These are phyloP conservation scores for Glyphotaelius pellucidus DNA, from an alignment of 2,888 invertebrate genomes.

Conservation along the genomic window DNA sequence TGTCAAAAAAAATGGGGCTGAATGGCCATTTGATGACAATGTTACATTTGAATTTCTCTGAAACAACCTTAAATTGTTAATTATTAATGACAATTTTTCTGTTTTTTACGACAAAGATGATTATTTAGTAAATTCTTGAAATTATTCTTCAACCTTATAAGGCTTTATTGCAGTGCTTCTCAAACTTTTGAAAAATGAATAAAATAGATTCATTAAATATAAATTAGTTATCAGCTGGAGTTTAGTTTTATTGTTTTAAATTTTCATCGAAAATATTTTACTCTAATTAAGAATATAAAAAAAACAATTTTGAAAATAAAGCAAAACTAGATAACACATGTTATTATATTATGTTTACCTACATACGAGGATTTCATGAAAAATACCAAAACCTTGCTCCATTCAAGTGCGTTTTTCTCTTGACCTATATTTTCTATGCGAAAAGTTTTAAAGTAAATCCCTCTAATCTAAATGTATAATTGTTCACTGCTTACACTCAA, in stretches of 20 bases:
- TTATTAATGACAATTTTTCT: not conserved
- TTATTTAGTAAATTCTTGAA: not conserved
- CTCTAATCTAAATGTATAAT: too few species aligned
- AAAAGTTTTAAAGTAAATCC: not conserved
- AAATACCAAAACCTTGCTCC: not conserved
- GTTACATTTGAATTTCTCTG: too few species aligned
- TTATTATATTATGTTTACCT: too few species aligned
- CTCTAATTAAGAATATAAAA: too few species aligned
- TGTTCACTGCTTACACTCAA: too few species aligned
- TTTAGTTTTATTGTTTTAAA: not conserved
- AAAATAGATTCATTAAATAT: not conserved
- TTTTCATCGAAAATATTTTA: too few species aligned
- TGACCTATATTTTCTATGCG: not conserved
- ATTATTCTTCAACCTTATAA: not conserved
- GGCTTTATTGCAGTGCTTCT: not conserved
- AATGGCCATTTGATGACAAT: too few species aligned
- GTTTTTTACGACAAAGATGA: not conserved
- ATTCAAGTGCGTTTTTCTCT: not conserved
- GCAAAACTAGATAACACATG: not conserved
- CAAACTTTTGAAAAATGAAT: not conserved
- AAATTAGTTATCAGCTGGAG: not conserved
- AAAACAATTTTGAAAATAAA: not conserved
- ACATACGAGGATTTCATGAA: not conserved
- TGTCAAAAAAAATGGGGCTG: too few species aligned
- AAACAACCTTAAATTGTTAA: not conserved